Evolutionary conservation across 2,888 invertebrate genomes (phyloP).

Genomic region (Tetranychus piercei): DNA sequence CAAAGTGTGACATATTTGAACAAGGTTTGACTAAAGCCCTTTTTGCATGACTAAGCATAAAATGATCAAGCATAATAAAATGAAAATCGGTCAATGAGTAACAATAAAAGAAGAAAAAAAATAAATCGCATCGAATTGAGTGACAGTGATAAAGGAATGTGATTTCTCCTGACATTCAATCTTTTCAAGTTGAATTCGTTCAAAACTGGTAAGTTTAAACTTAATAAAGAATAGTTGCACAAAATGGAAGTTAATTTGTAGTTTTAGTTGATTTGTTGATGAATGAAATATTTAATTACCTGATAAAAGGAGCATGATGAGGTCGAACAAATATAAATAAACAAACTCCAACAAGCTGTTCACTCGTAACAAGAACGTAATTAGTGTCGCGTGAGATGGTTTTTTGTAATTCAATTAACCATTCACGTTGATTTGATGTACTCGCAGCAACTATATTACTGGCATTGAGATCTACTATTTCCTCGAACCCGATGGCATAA

Average conservation of each 20-base stretch:
- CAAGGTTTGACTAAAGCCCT: background rate
- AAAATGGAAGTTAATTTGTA: no score
- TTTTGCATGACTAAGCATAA: background rate
- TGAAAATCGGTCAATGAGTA: background rate
- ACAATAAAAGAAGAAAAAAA: background rate
- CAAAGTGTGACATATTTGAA: background rate
- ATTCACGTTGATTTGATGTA: constrained; percentile 73
- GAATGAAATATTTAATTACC: constrained; percentile 29
- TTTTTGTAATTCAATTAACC: constrained; percentile 87
- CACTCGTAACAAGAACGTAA: constrained; percentile 75
- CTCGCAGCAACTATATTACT: constrained; percentile 92
- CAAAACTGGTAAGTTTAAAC: no score
- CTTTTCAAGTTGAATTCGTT: no score
- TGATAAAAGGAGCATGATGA: constrained; percentile 64
- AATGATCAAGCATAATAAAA: background rate
- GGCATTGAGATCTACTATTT: constrained; percentile 96
- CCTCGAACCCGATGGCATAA: constrained; percentile 94
- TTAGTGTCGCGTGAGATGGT: constrained; percentile 66
- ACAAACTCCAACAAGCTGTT: constrained; percentile 92
- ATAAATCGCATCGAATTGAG: no score
- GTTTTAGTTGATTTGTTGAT: no score
- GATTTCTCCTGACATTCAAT: no score
- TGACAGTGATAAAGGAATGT: no score
- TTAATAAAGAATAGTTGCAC: no score
- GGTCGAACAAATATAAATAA: constrained; percentile 82